These are phyloP conservation scores for Achroia grisella DNA, from an alignment of 1,140 invertebrate genomes.

Conservation along the genomic window DNA sequence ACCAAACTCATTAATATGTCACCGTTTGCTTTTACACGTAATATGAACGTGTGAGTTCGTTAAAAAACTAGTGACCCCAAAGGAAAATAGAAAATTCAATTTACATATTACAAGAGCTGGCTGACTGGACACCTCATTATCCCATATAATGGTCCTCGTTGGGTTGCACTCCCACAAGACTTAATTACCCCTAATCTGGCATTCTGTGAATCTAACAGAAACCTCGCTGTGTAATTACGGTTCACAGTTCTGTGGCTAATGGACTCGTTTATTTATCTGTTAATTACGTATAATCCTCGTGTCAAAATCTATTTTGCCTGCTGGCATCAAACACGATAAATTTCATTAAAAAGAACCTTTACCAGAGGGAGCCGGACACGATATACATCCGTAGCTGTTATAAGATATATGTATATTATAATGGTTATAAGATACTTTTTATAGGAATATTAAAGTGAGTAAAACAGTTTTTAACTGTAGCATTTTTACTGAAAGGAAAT, in stretches of 20 bases:
- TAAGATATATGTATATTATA: no score
- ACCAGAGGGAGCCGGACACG: no score
- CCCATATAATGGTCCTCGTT: constrained; percentile 49
- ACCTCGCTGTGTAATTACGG: constrained; percentile 40
- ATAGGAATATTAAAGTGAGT: no score
- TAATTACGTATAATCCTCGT: constrained; percentile 10
- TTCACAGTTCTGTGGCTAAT: constrained; percentile 42
- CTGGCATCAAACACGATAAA: background rate
- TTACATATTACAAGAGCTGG: constrained; percentile 55
- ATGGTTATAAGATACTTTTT: no score
- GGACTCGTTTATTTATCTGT: constrained; percentile 46
- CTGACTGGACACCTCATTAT: constrained; percentile 63
- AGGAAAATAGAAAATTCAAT: constrained; percentile 48
- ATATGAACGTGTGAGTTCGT: background rate
- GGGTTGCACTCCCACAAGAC: constrained; percentile 45
- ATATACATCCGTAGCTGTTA: no score
- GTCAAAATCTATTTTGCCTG: constrained; percentile 1
- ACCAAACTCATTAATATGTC: no score
- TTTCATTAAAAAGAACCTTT: background rate
- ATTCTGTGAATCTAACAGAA: constrained; percentile 46
- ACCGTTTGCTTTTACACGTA: no score
- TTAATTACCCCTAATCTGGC: constrained; percentile 65
- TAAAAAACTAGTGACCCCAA: constrained; percentile 2
- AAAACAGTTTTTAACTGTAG: no score
- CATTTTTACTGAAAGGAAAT: no score